Base-by-base conservation (phyloP, 2,113 vertebrate species). In the Peromyscus leucopus region DNA sequence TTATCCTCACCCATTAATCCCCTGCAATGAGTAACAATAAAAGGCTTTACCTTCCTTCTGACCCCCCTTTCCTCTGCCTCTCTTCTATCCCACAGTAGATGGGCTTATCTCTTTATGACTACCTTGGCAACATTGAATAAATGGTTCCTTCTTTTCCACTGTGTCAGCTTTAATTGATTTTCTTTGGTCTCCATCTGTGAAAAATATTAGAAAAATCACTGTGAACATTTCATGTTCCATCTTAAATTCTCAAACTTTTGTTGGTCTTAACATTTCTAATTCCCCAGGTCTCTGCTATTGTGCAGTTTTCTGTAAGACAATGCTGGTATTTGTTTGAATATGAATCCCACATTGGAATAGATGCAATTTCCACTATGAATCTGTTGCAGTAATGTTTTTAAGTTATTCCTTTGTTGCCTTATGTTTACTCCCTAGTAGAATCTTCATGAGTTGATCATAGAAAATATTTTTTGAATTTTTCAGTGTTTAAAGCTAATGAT, bases 401-500 rank as follows among this genome's bases (percentile, higher is more conserved):
- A 65, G 9, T 48, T 59, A 89, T 76, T 72, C 75, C 39, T 80
- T 12, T 55, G 5, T 83, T 95, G 75, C 26, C 48, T 67, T 48
- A 33, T 17, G 24, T 84, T 79, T 96, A 57, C 78, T 63, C 63
- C 92, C 75, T 91, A 69, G 42, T 31, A 84, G 31, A 48, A 74
- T 74, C 24, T 91, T 79, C 33, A 84, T 46, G 48, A 93, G 39
- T 4, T 88, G 72, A 11, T 71, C 13, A 5, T 79, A 10, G 59
- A 61, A 93, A 83, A 59, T 67, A 59, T 13, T 1, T 91, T 93
- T 65, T 72, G 13, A 76, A 74, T 88, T 78, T 36, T 84, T 94
- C 13, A 91, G 39, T 46, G 31, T 39, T 92, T 92, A 94, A 92
- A 95, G 67, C 39, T 80, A 89, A 57, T 89, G 10, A 42, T 93